Conservation (phyloP, 1,140 invertebrate species). For the Phthorimaea operculella region DNA sequence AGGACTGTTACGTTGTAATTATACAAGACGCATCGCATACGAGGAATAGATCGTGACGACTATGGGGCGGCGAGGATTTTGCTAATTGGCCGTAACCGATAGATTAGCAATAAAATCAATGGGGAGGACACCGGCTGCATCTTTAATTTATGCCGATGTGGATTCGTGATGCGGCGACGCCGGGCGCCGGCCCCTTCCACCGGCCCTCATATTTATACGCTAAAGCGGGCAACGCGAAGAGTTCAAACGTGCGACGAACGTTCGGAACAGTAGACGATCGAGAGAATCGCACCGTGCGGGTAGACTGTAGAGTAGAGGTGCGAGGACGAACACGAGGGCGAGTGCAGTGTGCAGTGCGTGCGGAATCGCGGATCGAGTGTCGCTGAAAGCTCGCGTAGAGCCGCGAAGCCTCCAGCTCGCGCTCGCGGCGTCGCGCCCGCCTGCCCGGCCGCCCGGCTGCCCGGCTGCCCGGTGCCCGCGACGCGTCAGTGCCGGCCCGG, state of each 20-base stretch:
- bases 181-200: slow-evolving; percentile 60
- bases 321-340: slow-evolving; percentile 46
- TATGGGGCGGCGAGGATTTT: slow-evolving; percentile 44
- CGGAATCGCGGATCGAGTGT: slow-evolving; percentile 59
- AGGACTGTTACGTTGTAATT: slow-evolving; percentile 5
- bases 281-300: slow-evolving; percentile 59
- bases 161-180: slow-evolving; percentile 58
- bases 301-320: slow-evolving; percentile 29
- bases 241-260: slow-evolving; percentile 65
- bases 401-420: slow-evolving; percentile 49
- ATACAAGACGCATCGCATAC: not conserved
- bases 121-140: slow-evolving; percentile 62
- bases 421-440: slow-evolving; percentile 40
- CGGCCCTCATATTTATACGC: slow-evolving; percentile 64
- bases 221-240: slow-evolving; percentile 60
- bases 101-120: slow-evolving; percentile 64
- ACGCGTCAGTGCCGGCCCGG: slow-evolving; percentile 63
- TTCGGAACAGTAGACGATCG: slow-evolving; percentile 62
- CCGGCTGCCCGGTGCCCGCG: slow-evolving; percentile 33
- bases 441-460: slow-evolving; percentile 17
- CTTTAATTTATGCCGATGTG: slow-evolving; percentile 62
- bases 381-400: slow-evolving; percentile 63
- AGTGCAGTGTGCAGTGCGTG: slow-evolving; percentile 67
- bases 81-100: slow-evolving; percentile 61
- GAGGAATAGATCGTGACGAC: slow-evolving; percentile 44